These are phyloP conservation scores for Notospermus geniculatus DNA, from an alignment of 1,140 invertebrate species.

Conservation along the genomic window DNA sequence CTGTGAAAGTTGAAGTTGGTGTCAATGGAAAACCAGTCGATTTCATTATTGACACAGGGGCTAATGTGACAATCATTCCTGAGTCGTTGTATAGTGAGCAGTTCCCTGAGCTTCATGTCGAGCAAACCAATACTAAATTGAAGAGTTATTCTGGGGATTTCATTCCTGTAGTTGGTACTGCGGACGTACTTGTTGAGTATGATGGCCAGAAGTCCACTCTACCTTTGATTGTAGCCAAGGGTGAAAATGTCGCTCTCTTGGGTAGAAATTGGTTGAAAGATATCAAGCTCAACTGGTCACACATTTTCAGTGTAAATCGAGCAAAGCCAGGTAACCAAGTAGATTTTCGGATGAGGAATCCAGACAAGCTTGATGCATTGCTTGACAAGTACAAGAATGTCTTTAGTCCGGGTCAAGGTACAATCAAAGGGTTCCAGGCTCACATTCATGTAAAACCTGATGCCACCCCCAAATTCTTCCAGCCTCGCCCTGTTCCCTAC, in stretches of 20 bases:
- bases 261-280: conserved; percentile 11
- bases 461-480: conserved; percentile 23
- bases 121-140: background rate
- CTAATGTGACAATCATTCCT: background rate
- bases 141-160: background rate
- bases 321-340: too few species aligned
- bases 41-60: background rate
- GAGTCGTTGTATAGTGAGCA: background rate
- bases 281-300: conserved; percentile 9
- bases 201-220: background rate
- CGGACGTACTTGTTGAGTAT: background rate
- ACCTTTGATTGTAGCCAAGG: background rate
- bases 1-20: too few species aligned
- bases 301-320: background rate
- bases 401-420: conserved; percentile 3
- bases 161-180: background rate
- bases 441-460: conserved; percentile 16
- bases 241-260: conserved; percentile 7
- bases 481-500: too few species aligned
- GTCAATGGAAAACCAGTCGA: background rate
- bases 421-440: conserved; percentile 22
- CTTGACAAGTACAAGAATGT: background rate
- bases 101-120: background rate
- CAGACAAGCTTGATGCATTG: background rate
- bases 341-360: background rate